These are phyloP conservation scores for Pyrgilauda ruficollis DNA, from an alignment of 2,113 vertebrate species.

Conservation along the genomic window DNA sequence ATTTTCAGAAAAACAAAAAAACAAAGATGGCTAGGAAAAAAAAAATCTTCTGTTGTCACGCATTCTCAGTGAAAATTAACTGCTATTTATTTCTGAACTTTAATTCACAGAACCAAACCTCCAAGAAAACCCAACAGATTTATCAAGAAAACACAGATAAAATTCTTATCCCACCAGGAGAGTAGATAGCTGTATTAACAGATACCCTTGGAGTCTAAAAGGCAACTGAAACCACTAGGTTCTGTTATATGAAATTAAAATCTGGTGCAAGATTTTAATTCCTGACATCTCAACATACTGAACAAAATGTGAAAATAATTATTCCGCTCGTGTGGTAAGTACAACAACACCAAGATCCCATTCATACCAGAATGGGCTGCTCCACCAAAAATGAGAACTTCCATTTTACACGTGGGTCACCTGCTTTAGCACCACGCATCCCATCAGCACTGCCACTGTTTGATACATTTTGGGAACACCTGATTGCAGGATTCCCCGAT, in stretches of 20 bases:
- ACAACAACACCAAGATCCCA: neutral
- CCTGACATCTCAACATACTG: neutral
- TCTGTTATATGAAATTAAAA: neutral
- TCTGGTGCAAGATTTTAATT: neutral
- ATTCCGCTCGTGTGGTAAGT: neutral
- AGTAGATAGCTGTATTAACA: neutral
- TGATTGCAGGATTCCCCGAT: accelerated
- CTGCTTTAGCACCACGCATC: neutral
- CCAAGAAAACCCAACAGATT: neutral
- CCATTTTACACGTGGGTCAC: accelerated
- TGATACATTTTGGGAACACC: accelerated
- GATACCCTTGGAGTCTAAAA: neutral
- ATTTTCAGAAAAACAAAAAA: neutral
- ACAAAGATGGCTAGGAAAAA: neutral
- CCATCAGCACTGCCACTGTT: neutral
- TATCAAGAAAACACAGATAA: neutral
- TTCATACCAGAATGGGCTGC: neutral
- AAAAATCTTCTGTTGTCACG: neutral
- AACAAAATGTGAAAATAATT: neutral
- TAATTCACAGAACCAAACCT: neutral
- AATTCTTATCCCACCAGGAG: neutral
- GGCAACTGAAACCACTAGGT: neutral
- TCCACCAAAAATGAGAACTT: neutral
- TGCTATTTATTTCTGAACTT: neutral
- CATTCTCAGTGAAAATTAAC: neutral